phyloP scores from a whole-genome alignment of 2,797 vertebrate species.

The Varecia variegata region DNA sequence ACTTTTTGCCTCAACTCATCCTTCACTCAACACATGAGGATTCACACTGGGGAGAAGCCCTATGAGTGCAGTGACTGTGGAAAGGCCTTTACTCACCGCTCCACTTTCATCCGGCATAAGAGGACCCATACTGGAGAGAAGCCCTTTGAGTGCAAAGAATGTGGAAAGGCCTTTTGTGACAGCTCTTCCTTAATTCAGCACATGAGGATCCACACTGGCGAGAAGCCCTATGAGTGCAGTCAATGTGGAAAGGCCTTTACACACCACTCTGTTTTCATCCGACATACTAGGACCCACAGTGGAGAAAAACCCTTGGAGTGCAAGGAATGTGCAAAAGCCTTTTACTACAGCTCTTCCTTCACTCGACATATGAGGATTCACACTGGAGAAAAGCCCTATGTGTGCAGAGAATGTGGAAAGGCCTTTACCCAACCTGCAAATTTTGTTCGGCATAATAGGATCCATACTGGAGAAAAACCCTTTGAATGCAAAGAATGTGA shows the following conservation, averaged over 20 bases:
- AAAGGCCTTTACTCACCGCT: slow-evolving; percentile 47
- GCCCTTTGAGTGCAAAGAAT: slow-evolving; percentile 53
- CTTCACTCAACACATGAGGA: slow-evolving; percentile 51
- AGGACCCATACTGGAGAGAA: slow-evolving; percentile 57
- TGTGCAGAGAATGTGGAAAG: slow-evolving; percentile 60
- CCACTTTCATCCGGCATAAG: slow-evolving; percentile 49
- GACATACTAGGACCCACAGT: slow-evolving; percentile 47
- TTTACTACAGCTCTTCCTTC: slow-evolving; percentile 56
- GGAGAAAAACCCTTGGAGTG: slow-evolving; percentile 56
- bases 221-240: slow-evolving; percentile 63
- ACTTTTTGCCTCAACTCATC: slow-evolving; percentile 40
- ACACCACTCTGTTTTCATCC: slow-evolving; percentile 56
- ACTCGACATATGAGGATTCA: slow-evolving; percentile 54
- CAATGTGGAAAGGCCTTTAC: slow-evolving; percentile 67
- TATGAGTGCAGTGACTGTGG: slow-evolving; percentile 40
- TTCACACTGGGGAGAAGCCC: slow-evolving; percentile 59
- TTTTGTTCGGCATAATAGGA: slow-evolving; percentile 37
- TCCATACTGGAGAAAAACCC: slow-evolving; percentile 65
- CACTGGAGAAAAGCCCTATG: slow-evolving; percentile 51
- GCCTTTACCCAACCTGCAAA: slow-evolving; percentile 50
- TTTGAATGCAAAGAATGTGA: slow-evolving; percentile 55
- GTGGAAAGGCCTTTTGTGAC: slow-evolving; percentile 61
- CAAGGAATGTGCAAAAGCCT: slow-evolving; percentile 51
- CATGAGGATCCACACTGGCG: slow-evolving; percentile 56
- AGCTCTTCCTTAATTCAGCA: slow-evolving; percentile 64